These are phyloP conservation scores for Polydrusus tereticollis DNA, from an alignment of 2,888 invertebrate genomes.

Conservation along the genomic window DNA sequence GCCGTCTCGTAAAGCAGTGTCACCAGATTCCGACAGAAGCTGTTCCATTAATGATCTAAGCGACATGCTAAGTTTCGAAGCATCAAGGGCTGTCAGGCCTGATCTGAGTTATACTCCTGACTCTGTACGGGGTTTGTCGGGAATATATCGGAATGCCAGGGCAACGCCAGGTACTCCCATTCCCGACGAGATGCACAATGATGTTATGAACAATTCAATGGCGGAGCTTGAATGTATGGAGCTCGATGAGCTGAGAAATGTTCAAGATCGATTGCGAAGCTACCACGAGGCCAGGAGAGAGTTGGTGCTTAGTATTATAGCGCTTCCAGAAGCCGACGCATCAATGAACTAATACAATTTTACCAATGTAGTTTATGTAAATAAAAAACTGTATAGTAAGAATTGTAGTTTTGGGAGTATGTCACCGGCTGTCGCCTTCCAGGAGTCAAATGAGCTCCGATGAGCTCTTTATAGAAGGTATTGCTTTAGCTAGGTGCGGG, in stretches of 20 bases:
- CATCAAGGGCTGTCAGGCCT: background rate
- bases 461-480: too few species aligned
- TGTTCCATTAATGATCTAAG: slow-evolving; percentile 19
- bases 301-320: slow-evolving; percentile 32
- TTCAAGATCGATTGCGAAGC: slow-evolving; percentile 27
- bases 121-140: slow-evolving; percentile 4
- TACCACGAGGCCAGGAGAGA: slow-evolving; percentile 35
- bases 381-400: too few species aligned
- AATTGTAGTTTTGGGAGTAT: too few species aligned
- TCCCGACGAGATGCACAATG: slow-evolving; percentile 25
- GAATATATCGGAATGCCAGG: background rate
- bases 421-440: too few species aligned
- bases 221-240: slow-evolving; percentile 24
- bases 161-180: background rate
- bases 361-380: too few species aligned
- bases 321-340: slow-evolving; percentile 16
- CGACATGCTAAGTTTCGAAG: slow-evolving; percentile 15
- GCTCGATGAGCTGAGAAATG: slow-evolving; percentile 11
- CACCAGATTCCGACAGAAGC: background rate
- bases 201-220: slow-evolving; percentile 27
- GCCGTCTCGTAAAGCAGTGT: background rate
- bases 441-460: too few species aligned
- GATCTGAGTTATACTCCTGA: slow-evolving; percentile 9
- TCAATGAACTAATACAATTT: background rate
- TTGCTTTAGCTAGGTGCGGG: too few species aligned